Evolutionary conservation across 2,797 vertebrate species (phyloP).

Genomic region (Phaenicophaeus curvirostris): DNA sequence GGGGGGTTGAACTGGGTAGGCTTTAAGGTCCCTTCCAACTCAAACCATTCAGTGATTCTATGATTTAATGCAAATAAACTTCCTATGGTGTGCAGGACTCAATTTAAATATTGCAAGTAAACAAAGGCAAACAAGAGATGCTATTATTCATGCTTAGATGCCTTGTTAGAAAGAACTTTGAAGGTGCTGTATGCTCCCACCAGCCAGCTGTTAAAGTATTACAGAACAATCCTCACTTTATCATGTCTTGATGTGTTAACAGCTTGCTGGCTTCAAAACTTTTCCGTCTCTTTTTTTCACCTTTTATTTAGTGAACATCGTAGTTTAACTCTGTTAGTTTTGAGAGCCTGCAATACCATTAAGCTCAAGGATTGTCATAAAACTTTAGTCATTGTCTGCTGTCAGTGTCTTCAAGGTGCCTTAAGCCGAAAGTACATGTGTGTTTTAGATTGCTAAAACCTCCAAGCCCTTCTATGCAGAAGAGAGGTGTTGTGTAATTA

Average conservation of each 20-base stretch:
- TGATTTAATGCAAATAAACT: not conserved
- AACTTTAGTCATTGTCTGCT: not conserved
- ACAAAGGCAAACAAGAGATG: not conserved
- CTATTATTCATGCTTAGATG: not conserved
- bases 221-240: not conserved
- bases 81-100: not conserved
- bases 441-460: not conserved
- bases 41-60: not conserved
- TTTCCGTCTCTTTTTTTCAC: accelerated
- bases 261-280: not conserved
- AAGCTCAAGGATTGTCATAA: not conserved
- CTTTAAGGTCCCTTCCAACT: too few species aligned
- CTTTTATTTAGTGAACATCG: not conserved
- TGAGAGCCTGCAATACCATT: not conserved
- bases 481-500: constrained; percentile 19
- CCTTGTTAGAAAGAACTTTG: constrained; percentile 21
- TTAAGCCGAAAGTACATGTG: not conserved
- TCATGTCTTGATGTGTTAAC: not conserved
- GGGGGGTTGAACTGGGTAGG: too few species aligned
- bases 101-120: not conserved
- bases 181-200: not conserved
- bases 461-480: not conserved
- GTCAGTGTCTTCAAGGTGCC: not conserved
- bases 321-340: not conserved
- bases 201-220: not conserved